Base-by-base conservation (phyloP, 2,797 vertebrate genomes). In the Diplodus puntazzo region DNA sequence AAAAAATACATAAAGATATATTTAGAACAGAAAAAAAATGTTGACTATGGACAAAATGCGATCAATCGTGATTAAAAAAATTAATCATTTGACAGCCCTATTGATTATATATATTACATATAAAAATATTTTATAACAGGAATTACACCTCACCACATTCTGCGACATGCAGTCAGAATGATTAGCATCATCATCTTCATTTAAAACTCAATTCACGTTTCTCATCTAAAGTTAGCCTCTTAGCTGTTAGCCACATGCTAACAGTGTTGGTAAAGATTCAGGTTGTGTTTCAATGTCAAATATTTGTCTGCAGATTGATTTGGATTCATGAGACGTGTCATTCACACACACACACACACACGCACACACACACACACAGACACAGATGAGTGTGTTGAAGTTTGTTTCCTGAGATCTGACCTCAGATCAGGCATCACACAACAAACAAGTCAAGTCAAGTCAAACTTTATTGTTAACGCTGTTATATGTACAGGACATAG, bases 331-430 rank as follows among this genome's bases (percentile, higher is more conserved):
- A 30, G 54, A 49, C 55, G 14, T 61, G 45, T 17, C 17, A 34
- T 45, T 45, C 52, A 49, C 62, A 66, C 71, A 65, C 46, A 64
- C 2, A 57, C 25, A 57, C 54, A 57, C 13, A 18, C 6, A 45
- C 59, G 43, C 34, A 12, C 50, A 21, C 4, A 43, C 42, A 64
- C 13, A 17, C 6, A 43, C 59, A 43, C 34, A 12, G n/a, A 21
- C 3, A 43, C 42, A 30, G 25, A 30, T 34, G 27, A 20, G 12
- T n/a, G 20, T n/a, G 34, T 60, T 20, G 18, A 2, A 5, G 17
- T 45, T n/a, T 34, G 18, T 66, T 55, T n/a, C 4, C 1, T 39
- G 16, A 21, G 52, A 50, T 66, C 34, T 53, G 59, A 72, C 39
- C 17, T 53, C 45, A 59, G 46, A 73, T 64, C 43, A 58, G 43